These are phyloP conservation scores for Gryllus bimaculatus DNA, from an alignment of 1,140 invertebrate genomes.

Conservation along the genomic window DNA sequence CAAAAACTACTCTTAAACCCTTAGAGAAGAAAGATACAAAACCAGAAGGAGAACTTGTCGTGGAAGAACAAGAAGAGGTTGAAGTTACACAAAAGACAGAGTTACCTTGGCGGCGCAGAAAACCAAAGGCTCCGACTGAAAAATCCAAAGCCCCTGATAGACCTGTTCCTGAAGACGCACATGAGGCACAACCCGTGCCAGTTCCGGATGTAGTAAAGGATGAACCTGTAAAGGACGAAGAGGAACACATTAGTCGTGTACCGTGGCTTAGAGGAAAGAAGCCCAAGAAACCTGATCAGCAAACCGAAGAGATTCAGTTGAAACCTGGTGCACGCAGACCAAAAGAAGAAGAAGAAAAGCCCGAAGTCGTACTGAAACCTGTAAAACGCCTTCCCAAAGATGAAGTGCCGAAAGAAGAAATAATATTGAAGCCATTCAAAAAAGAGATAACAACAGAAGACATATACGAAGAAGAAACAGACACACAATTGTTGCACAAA, in stretches of 20 bases:
- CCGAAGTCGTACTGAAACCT: conserved; percentile 14
- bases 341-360: conserved; percentile 13
- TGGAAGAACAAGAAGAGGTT: conserved; percentile 13
- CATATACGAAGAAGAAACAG: conserved; percentile 11
- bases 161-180: too few relatives aligned
- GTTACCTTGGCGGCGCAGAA: conserved; percentile 10
- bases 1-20: conserved; percentile 8
- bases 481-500: not conserved
- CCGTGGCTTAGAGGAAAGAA: conserved; percentile 25
- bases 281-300: conserved; percentile 26
- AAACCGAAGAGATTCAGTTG: conserved; percentile 26
- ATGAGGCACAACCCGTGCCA: not conserved
- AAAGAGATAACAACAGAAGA: conserved; percentile 29
- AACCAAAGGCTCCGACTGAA: not conserved
- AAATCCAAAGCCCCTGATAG: too few relatives aligned
- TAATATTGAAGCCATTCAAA: conserved; percentile 4
- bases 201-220: conserved; percentile 17
- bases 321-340: conserved; percentile 25
- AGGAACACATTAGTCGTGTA: too few relatives aligned
- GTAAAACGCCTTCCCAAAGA: conserved; percentile 9
- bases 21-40: conserved; percentile 19
- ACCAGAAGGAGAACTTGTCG: conserved; percentile 7
- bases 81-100: conserved; percentile 11
- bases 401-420: conserved; percentile 14
- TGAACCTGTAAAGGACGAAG: conserved; percentile 21